Conservation (phyloP, 2,888 invertebrate species). For the Stramonita haemastoma region DNA sequence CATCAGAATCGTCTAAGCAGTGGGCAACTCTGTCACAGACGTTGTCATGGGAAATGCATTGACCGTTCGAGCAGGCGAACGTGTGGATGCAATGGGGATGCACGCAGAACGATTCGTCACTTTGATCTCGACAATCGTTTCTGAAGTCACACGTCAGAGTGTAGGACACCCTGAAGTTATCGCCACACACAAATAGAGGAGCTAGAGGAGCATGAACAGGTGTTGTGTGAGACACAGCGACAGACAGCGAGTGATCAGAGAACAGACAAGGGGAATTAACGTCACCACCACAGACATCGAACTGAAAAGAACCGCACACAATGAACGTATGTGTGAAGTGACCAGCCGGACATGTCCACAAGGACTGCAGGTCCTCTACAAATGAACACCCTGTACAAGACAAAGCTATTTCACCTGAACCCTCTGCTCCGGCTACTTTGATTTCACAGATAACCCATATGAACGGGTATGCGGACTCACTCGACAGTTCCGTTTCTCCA, state of each 20-base stretch:
- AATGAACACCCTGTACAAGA: neutral
- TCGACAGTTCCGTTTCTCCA: neutral
- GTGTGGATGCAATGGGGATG: neutral
- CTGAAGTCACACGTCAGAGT: neutral
- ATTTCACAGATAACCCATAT: neutral
- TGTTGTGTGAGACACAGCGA: neutral
- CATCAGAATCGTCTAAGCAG: neutral
- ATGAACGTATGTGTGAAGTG: neutral
- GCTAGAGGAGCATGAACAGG: no score
- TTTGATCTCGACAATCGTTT: neutral
- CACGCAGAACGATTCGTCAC: conserved; percentile 1
- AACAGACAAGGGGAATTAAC: neutral
- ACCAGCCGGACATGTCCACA: neutral
- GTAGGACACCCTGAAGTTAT: neutral
- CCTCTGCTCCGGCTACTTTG: neutral
- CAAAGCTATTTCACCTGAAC: neutral
- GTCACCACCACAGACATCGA: neutral
- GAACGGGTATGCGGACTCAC: neutral
- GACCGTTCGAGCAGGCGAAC: neutral
- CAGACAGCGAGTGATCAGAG: neutral
- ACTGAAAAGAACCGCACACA: neutral
- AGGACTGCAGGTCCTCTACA: neutral
- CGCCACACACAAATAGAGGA: neutral
- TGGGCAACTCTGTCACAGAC: neutral
- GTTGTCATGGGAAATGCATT: neutral